These are phyloP conservation scores for Sander vitreus DNA, from an alignment of 2,113 vertebrate genomes.

Conservation along the genomic window DNA sequence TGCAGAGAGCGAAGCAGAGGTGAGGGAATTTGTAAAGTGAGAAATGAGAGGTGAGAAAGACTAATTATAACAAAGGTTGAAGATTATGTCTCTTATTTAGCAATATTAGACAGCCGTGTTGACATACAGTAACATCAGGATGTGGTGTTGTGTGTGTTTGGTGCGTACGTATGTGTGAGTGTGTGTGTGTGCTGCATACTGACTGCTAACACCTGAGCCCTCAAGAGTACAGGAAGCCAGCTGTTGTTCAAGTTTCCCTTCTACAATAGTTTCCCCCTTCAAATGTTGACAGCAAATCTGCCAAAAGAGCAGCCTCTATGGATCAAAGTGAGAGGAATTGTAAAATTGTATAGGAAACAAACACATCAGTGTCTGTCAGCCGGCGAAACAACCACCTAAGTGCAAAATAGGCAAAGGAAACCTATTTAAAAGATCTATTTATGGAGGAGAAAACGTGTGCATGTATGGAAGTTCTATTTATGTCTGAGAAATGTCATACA, in stretches of 20 bases:
- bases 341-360: slow-evolving; percentile 43
- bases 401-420: slow-evolving; percentile 44
- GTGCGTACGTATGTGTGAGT: neutral
- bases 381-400: slow-evolving; percentile 18
- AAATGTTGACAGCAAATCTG: slow-evolving; percentile 61
- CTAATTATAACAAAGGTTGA: slow-evolving; percentile 50
- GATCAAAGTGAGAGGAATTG: slow-evolving; percentile 39
- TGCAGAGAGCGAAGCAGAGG: slow-evolving; percentile 35
- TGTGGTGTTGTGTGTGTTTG: slow-evolving; percentile 25
- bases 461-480: slow-evolving; percentile 29
- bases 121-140: slow-evolving; percentile 25
- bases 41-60: slow-evolving; percentile 30
- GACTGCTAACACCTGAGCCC: slow-evolving; percentile 50
- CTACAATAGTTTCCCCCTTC: slow-evolving; percentile 49
- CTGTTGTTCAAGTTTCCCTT: slow-evolving; percentile 51
- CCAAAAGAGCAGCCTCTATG: slow-evolving; percentile 36
- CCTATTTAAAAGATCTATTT: slow-evolving; percentile 19
- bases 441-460: slow-evolving; percentile 12
- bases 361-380: slow-evolving; percentile 45
- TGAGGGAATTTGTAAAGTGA: slow-evolving; percentile 60
- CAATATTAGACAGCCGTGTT: slow-evolving; percentile 6
- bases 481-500: slow-evolving; percentile 36
- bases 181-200: neutral
- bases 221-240: slow-evolving; percentile 58
- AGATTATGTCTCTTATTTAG: slow-evolving; percentile 36